Percentiles rank a stretch among this genome's conserved stretches.
Conservation (phyloP, 92 coral and sea anemone species). For the Heliopora coerulea region DNA sequence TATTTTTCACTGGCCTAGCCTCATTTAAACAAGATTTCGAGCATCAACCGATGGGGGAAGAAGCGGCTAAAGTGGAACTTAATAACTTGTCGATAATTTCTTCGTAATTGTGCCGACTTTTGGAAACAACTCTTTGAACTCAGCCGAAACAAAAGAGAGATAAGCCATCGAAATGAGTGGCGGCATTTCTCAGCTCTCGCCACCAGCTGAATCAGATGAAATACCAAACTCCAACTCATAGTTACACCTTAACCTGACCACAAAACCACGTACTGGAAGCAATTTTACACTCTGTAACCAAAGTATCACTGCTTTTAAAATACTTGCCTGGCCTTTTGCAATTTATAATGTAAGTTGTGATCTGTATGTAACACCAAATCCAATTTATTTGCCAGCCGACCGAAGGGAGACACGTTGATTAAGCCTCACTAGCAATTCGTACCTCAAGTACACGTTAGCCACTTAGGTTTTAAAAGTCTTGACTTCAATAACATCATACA, state of each 20-base stretch:
- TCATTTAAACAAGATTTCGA: background rate
- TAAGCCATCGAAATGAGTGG: slow-evolving; percentile 1
- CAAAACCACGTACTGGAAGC: background rate
- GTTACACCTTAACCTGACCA: background rate
- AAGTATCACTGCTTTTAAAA: too few relatives aligned
- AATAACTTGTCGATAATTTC: slow-evolving; percentile 4
- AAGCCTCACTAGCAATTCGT: background rate
- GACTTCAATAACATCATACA: too few relatives aligned
- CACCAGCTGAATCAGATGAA: background rate
- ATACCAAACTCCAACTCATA: background rate
- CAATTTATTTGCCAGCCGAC: background rate
- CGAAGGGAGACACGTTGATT: background rate
- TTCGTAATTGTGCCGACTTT: background rate
- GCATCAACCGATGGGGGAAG: background rate
- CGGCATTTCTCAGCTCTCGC: background rate
- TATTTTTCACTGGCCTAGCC: background rate
- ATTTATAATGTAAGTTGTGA: background rate
- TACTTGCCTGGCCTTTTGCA: too few relatives aligned
- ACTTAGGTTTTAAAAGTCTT: too few relatives aligned
- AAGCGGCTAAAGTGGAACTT: background rate
- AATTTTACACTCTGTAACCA: too few relatives aligned
- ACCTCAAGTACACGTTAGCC: background rate
- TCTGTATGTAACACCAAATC: background rate
- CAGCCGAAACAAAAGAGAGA: slow-evolving; percentile 2
- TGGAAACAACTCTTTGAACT: background rate